phyloP scores from a whole-genome alignment of 2,888 invertebrate species.

The Tinea semifulvella region DNA sequence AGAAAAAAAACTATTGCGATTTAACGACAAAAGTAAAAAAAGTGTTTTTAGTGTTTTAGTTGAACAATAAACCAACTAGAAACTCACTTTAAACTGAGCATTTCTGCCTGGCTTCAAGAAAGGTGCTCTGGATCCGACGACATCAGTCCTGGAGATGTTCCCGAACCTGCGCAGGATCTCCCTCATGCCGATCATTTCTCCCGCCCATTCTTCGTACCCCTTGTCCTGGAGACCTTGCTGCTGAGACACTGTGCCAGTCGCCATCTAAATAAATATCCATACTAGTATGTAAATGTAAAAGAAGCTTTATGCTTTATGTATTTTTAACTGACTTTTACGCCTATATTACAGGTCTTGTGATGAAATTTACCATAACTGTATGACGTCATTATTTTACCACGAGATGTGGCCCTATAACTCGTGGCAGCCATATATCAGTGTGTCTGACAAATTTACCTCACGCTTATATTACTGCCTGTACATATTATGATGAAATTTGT shows the following conservation, averaged over 20 bases:
- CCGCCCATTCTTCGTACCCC: constrained; percentile 92
- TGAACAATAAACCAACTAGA: background rate
- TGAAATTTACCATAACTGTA: too few relatives aligned
- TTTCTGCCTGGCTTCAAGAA: constrained; percentile 93
- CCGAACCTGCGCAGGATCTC: constrained; percentile 85
- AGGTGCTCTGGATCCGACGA: constrained; percentile 89
- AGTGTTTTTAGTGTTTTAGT: background rate
- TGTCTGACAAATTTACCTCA: too few relatives aligned
- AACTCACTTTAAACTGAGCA: constrained; percentile 85
- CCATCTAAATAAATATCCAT: constrained; percentile 46
- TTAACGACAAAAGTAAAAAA: background rate
- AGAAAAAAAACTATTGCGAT: background rate
- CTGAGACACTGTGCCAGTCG: constrained; percentile 69
- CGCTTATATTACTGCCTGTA: too few relatives aligned
- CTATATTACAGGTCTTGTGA: too few relatives aligned
- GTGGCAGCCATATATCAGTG: too few relatives aligned
- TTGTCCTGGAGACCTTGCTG: constrained; percentile 89
- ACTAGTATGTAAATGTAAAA: too few relatives aligned
- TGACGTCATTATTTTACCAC: too few relatives aligned
- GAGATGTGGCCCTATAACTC: too few relatives aligned
- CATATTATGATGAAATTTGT: too few relatives aligned
- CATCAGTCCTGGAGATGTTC: constrained; percentile 81
- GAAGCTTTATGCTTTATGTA: too few relatives aligned
- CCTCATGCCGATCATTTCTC: constrained; percentile 94
- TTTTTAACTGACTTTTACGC: too few relatives aligned